Base-by-base conservation (phyloP, 2,113 vertebrate species). In the Trematocara zebra region DNA sequence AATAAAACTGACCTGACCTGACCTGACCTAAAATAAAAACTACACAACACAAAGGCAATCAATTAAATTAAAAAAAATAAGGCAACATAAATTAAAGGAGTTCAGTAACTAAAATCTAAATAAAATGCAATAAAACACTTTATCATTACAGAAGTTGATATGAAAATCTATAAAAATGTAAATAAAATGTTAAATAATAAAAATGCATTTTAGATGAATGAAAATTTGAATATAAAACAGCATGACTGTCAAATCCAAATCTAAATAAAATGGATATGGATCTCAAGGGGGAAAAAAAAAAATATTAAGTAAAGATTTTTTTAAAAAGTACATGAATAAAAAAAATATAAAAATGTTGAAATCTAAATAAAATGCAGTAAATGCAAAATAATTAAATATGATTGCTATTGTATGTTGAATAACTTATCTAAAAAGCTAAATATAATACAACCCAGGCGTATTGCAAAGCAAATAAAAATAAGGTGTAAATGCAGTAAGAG, bases 21-120 rank as follows among this genome's bases (percentile, higher is more conserved):
- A n/a, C n/a, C n/a, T n/a, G n/a, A n/a, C n/a, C n/a, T 17, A 59
- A 61, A 17, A 61, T 33, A 33, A 61, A 61, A 61, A 61, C 28
- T 18, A 1, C 2, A 1, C 9, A 35, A 10, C 8, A 53, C 5
- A 35, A 64, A 64, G 17, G 0, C 18, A 35, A 17, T 35, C 31
- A 11, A n/a, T 10, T 35, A 61, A 33, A 33, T 17, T 11, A 2
- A 18, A 61, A 61, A 61, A 33, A 53, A 0, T 20, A 4, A 31
- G 28, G 28, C 18, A 57, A 57, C 23, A 20, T 67, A 1, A 64
- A 37, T 64, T n/a, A 0, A 40, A 23, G 11, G 31, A 42, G 12
- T 42, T 42, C 12, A 42, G 18, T 37, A 42, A 23, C 33, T 20
- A 40, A 40, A 67, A 67, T 69, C 0, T 6, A 9, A 69, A 69